A percentile compares a stretch with the other conserved stretches of the same genome.
These are phyloP conservation scores for Hylaea fasciaria DNA, from an alignment of 2,888 invertebrate species.

Conservation along the genomic window DNA sequence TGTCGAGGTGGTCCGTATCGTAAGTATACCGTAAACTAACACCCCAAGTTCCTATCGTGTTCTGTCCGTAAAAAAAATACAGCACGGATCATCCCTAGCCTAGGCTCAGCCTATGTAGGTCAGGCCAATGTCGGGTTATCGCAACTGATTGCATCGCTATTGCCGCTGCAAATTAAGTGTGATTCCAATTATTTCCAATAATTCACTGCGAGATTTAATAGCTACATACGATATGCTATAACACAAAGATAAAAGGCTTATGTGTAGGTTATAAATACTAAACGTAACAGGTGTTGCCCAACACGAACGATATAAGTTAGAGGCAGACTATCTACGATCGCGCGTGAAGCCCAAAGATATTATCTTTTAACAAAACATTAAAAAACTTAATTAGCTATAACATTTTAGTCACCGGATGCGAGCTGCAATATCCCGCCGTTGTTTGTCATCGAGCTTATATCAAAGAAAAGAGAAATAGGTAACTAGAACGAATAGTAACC, in stretches of 20 bases:
- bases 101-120: conserved; percentile 54
- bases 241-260: conserved; percentile 6
- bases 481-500: conserved; percentile 34
- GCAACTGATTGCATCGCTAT: conserved; percentile 43
- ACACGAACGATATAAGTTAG: not conserved
- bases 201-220: conserved; percentile 7
- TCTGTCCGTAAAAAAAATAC: not conserved
- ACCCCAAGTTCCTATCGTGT: too few relatives aligned
- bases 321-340: not conserved
- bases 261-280: conserved; percentile 3
- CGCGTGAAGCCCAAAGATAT: conserved; percentile 8
- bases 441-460: conserved; percentile 42
- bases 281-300: conserved; percentile 1
- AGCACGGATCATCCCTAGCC: conserved; percentile 4
- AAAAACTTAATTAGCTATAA: conserved; percentile 30
- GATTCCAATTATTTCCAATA: not conserved
- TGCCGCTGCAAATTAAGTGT: conserved; percentile 29
- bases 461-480: conserved; percentile 35
- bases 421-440: conserved; percentile 47
- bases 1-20: too few relatives aligned
- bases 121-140: conserved; percentile 74
- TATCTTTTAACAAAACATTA: conserved; percentile 27
- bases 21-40: too few relatives aligned
- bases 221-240: conserved; percentile 12
- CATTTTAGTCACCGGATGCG: conserved; percentile 36